Evolutionary conservation across 2,113 vertebrate species (phyloP), one percentile per base, ranked within the genome.

Genomic region (Lophius piscatorius): DNA sequence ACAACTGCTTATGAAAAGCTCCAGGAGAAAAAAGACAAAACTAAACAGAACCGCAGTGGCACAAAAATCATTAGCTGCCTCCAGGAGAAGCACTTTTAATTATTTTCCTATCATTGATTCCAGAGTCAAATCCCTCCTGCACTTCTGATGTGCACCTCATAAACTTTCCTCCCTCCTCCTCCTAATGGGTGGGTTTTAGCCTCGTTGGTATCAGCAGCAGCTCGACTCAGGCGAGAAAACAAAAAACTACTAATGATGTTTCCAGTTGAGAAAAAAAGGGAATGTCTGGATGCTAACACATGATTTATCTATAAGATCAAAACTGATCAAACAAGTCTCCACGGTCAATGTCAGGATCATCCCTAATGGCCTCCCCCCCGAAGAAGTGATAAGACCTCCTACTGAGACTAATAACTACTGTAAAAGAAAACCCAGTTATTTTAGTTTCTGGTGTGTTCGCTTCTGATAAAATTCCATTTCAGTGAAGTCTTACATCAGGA

Each of bases 51-150:
- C n/a, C n/a, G 26, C 26, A 9, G 44, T 2, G 7, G 18, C 39
- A 33, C 28, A 16, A 36, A 69, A 16, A 54, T 35, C 50, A 44
- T 52, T 2, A 29, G n/a, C 50, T 6, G 12, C 3, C 26, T 51
- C 33, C 18, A 18, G 16, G 7, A 48, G 41, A 35, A 51, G 34
- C 21, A 50, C 11, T 12, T 72, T 66, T 65, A 58, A 65, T 70
- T 64, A 41, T 63, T 59, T 45, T 66, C n/a, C 24, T 39, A 22
- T 67, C 39, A 67, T 70, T 56, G 71, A 29, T 57, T 61, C 41
- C 33, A 46, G 38, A 31, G 47, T 69, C 3, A 1, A 51, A 7
- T 41, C 26, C 31, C 55, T 73, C 28, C 20, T 54, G 42, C 6
- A 11, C 47, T 13, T 44, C 29, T 46, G 26, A 35, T 12, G 7